Evolutionary conservation across 2,888 invertebrate genomes (phyloP), one percentile per base, ranked within the genome.

Genomic region (Herminia tarsipennalis): DNA sequence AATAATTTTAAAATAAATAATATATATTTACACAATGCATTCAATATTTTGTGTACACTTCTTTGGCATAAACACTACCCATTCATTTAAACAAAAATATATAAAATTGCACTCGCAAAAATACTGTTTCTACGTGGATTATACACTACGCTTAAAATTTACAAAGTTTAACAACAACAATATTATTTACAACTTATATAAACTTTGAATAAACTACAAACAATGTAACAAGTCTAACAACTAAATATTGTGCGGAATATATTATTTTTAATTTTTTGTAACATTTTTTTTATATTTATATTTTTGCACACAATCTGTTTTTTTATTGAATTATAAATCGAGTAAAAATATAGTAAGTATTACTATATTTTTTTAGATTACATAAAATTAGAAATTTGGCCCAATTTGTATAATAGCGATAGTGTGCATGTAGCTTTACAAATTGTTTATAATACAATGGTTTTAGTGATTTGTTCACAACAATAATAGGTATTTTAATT

Each of bases 11-110:
- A 58, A 53, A 56, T 52, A 58, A 64, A 65, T 63, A 62, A 73
- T 70, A 56, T 83, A 82, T 86, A 87, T 86, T 86, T 86, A 87
- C 82, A 87, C 78, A 80, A 70, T 59, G 59, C 56, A 62, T 58
- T 77, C 75, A 70, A 72, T 60, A 73, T 79, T 66, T 80, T 83
- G 84, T 84, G 84, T 83, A 86, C 84, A 87, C 73, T 76, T 88
- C 89, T 88, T 89, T 89, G 88, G 89, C 79, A 86, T 88, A 78
- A 77, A 75, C 81, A 76, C 87, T 87, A 88, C 83, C 76, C 84
- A 82, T 81, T 76, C 71, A 63, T 66, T 68, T 67, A 68, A 58
- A 55, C 70, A 66, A 66, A 50, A 53, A 59, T 57, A 70, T 74
- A 57, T 68, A 68, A 76, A 76, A 89, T 88, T 88, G 88, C 88